Base-by-base conservation (phyloP, 2,888 invertebrate species). In the Embidobia sp. region DNA sequence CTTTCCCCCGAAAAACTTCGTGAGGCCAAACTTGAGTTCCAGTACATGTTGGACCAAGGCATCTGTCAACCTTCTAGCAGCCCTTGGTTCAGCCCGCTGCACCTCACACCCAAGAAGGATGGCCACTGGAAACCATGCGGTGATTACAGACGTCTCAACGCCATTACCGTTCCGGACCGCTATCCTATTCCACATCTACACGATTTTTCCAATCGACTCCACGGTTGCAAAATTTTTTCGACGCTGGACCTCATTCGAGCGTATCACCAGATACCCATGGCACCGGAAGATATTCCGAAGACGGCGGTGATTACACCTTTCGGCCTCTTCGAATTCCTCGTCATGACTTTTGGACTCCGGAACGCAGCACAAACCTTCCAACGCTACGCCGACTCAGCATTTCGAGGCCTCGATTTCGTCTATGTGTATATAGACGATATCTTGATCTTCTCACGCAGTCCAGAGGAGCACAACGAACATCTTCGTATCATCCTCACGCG, bases 361-460 rank as follows among this genome's bases (percentile, higher is more conserved):
- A 42, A 42, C 15, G 42, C 42, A 0, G 81, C 80, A 0, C 83
- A 83, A 15, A 85, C 83, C 0, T 78, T 76, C 33, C 76, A 79
- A 33, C 33, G 79, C 3, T 76, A 73, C 27, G 69, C 78, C 18
- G 18, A 42, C 18, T 89, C 90, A 72, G 42, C 18, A n/a, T 18
- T 19, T 8, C 67, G 76, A 7, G 78, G 69, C 3, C 37, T 80
- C 1, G 74, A 78, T 6, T 79, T 80, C 37, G 27, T 31, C 1
- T 74, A 66, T 19, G 44, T 29, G 0, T 78, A 80, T 26, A 55
- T 80, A 4, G 79, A 80, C 49, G 80, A 82, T 53, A 57, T 80
- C 7, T 40, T 82, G 0, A 35, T 79, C 0, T 64, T 70, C 8
- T 82, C 79, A 1, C 11, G 29, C 1, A 8, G 49, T 7, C 40